Conservation (phyloP, 2,888 invertebrate species). For the Steromphala cineraria region DNA sequence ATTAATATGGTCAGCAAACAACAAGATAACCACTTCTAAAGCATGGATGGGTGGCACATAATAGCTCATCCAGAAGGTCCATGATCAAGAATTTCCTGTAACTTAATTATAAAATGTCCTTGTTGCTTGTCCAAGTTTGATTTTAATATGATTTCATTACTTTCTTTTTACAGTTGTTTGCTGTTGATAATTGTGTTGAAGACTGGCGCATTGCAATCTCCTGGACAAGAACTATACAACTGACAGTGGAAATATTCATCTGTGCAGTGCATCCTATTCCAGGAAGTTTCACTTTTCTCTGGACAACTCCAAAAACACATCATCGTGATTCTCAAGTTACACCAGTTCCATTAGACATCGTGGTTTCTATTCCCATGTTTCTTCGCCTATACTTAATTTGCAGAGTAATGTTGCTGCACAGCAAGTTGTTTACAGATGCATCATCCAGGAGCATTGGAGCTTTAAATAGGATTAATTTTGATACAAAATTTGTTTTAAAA, state of each 20-base stretch:
- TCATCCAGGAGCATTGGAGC: constrained; percentile 89
- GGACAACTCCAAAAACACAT: constrained; percentile 83
- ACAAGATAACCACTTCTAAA: too few relatives aligned
- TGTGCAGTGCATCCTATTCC: constrained; percentile 99
- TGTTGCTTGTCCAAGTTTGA: too few relatives aligned
- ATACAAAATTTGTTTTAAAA: constrained; percentile 94
- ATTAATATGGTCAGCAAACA: too few relatives aligned
- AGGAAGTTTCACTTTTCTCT: constrained; percentile 95
- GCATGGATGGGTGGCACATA: too few relatives aligned
- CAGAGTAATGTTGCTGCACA: constrained; percentile 99
- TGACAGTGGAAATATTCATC: constrained; percentile 82
- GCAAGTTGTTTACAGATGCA: constrained; percentile 99
- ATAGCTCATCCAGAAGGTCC: too few relatives aligned
- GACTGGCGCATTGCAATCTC: constrained; percentile 99
- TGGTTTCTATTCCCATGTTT: constrained; percentile 99
- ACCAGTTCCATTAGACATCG: constrained; percentile 83
- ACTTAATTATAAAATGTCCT: too few relatives aligned
- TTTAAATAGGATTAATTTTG: constrained; percentile 79
- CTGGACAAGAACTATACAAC: constrained; percentile 90
- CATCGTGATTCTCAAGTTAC: constrained; percentile 48
- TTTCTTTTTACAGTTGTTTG: constrained; percentile 89
- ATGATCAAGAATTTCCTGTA: too few relatives aligned
- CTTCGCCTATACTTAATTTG: constrained; percentile 98
- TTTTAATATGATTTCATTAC: not conserved
- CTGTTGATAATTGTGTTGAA: constrained; percentile 99